A percentile compares a stretch with the other conserved stretches of the same genome.
Conservation (phyloP, 2,113 vertebrate genomes). For the Cavia porcellus region DNA sequence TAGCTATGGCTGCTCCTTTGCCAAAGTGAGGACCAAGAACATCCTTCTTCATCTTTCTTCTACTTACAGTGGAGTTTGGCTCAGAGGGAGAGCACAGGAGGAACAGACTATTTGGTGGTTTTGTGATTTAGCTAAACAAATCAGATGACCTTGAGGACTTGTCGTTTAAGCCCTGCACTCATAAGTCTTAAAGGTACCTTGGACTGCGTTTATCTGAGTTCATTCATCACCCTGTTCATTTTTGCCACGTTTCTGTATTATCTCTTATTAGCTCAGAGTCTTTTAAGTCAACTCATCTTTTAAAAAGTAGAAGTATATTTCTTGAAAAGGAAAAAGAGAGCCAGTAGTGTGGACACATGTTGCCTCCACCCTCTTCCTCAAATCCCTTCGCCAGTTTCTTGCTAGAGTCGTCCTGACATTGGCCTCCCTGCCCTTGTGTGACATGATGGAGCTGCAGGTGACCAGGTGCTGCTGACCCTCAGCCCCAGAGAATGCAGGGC, state of each 20-base stretch:
- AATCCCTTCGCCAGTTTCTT: neutral
- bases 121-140: neutral
- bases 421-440: neutral
- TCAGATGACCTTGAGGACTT: neutral
- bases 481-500: neutral
- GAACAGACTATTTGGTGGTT: neutral
- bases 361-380: neutral
- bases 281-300: constrained; percentile 22
- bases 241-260: neutral
- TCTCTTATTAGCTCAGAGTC: neutral
- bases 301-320: neutral
- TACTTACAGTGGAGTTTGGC: neutral
- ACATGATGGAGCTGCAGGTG: neutral
- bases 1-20: accelerated
- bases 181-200: neutral
- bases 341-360: neutral
- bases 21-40: neutral
- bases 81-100: neutral
- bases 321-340: constrained; percentile 20
- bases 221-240: neutral
- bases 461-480: no score
- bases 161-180: neutral
- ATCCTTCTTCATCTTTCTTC: neutral
- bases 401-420: neutral
- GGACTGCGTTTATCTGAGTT: neutral